These are phyloP conservation scores for Montipora foliosa DNA, from an alignment of 64 coral and sea anemone species.

Conservation along the genomic window DNA sequence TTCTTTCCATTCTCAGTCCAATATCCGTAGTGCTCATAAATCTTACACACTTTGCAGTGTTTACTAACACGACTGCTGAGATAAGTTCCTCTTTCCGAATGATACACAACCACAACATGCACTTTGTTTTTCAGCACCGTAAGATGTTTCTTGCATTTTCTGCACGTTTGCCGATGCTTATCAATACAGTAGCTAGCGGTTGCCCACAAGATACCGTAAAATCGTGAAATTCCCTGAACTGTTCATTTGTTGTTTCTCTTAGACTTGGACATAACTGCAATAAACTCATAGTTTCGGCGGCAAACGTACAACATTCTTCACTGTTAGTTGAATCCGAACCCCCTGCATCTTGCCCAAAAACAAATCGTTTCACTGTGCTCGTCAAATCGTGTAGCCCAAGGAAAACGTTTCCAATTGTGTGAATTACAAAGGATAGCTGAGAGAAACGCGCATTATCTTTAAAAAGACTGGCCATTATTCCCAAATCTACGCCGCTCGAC, in stretches of 20 bases:
- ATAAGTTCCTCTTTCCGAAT: conserved; percentile 5
- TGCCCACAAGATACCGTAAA: neutral
- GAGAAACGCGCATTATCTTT: too few species aligned
- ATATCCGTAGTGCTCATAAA: conserved; percentile 49
- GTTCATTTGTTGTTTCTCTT: neutral
- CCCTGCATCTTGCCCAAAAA: too few species aligned
- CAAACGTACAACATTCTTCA: too few species aligned
- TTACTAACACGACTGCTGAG: conserved; percentile 25
- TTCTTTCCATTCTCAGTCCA: conserved; percentile 25
- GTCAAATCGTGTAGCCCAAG: too few species aligned
- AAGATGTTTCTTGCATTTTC: neutral
- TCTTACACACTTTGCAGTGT: conserved; percentile 25
- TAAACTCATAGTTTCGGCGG: neutral
- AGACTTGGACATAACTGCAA: neutral
- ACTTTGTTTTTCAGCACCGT: neutral
- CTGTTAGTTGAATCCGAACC: too few species aligned
- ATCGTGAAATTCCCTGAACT: conserved; percentile 3
- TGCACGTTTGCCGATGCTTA: neutral
- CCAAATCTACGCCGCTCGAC: too few species aligned
- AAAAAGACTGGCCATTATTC: too few species aligned
- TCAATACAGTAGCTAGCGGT: neutral
- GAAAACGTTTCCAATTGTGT: too few species aligned
- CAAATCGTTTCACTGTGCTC: too few species aligned
- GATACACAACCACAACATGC: conserved; percentile 33
- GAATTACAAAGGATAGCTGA: too few species aligned